Base-by-base conservation (phyloP, 2,888 invertebrate species). In the Hololepta plana region DNA sequence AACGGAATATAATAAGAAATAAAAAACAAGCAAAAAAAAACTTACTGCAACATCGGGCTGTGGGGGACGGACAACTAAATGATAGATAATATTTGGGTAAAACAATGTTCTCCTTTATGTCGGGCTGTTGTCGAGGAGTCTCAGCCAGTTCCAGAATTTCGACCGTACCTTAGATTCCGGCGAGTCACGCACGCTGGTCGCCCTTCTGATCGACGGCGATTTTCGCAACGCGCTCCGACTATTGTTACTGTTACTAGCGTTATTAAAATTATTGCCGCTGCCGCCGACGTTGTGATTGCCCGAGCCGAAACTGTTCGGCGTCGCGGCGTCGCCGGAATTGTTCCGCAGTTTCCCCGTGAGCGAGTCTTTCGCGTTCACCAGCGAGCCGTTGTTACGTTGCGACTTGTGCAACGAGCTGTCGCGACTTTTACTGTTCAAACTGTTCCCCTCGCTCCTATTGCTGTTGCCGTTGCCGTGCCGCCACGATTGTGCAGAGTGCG, bases 101-200 rank as follows among this genome's bases (percentile, higher is more conserved):
- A 30, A 24, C 38, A 42, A 35, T 39, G 38, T 36, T 43, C 45
- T 50, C 54, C 22, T 25, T 28, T 25, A 55, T 44, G 55, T 46
- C 43, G 57, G 53, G 43, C 64, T 61, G 51, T 62, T 64, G 59
- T 56, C 53, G 48, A 52, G 54, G 36, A 60, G 62, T 63, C 68
- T 62, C 59, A 66, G 60, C 59, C 62, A 66, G 73, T 72, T 74
- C 63, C 72, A 70, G 55, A 66, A 64, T 58, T 65, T 67, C 54
- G 64, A 55, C 51, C 76, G 75, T 71, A 76, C 75, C 75, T 76
- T 75, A 49, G 51, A 45, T 49, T 67, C 67, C 45, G 41, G 51
- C 46, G 38, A 44, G 35, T 40, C 43, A 37, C 41, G 51, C 47
- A 36, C 52, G 49, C 47, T 56, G 44, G 41, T 53, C 31, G 33